These are phyloP conservation scores for Papilio polytes DNA, from an alignment of 1,140 invertebrate species.

Conservation along the genomic window DNA sequence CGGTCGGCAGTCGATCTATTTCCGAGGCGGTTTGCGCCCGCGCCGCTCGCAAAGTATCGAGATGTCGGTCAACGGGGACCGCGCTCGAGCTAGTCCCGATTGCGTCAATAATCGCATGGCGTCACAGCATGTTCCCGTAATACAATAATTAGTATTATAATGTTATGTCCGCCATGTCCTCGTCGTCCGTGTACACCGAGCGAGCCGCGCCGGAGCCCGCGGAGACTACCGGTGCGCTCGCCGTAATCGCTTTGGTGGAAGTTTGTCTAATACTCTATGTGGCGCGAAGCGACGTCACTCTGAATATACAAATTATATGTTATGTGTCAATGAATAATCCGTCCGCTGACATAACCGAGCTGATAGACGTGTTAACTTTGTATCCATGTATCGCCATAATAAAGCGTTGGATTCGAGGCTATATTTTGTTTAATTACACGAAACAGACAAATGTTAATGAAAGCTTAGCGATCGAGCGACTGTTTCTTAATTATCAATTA, in stretches of 20 bases:
- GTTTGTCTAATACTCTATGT: conserved; percentile 47
- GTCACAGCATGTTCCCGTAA: conserved; percentile 67
- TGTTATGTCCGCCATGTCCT: conserved; percentile 60
- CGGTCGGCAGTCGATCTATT: conserved; percentile 71
- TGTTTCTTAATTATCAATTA: conserved; percentile 39
- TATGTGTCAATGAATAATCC: conserved; percentile 49
- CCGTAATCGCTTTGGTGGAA: conserved; percentile 35
- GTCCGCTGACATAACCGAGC: conserved; percentile 50
- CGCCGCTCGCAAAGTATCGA: conserved; percentile 61
- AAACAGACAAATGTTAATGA: conserved; percentile 30
- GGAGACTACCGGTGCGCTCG: conserved; percentile 12
- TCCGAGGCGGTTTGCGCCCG: conserved; percentile 70
- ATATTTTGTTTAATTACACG: conserved; percentile 50
- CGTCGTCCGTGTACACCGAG: conserved; percentile 52
- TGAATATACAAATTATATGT: conserved; percentile 32
- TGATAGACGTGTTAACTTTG: conserved; percentile 58
- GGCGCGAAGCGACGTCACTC: conserved; percentile 15
- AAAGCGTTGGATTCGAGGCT: conserved; percentile 63
- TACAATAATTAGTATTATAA: conserved; percentile 58
- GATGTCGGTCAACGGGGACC: conserved; percentile 72
- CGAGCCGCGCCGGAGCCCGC: conserved; percentile 27
- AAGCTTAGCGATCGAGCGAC: conserved; percentile 33
- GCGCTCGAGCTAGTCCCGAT: conserved; percentile 54
- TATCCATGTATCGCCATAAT: conserved; percentile 43
- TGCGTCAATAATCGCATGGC: conserved; percentile 67